A percentile compares a stretch with the other conserved stretches of the same genome.
These are phyloP conservation scores for Styela clava DNA, from an alignment of 23 tunicate genomes.

Conservation along the genomic window DNA sequence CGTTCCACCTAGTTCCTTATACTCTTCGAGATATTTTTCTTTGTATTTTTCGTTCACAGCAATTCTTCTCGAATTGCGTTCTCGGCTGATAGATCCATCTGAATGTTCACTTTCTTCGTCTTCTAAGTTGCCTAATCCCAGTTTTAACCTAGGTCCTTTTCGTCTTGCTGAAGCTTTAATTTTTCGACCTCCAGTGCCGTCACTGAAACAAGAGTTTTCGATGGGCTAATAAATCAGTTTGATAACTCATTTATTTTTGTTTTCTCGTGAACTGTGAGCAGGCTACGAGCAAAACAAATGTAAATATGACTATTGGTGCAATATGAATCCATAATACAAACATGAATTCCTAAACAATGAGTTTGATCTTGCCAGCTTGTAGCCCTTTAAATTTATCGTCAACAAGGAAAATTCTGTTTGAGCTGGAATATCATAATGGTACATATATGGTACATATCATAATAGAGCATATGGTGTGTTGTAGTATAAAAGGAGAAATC, in stretches of 20 bases:
- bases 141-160: background rate
- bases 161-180: background rate
- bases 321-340: too few species aligned
- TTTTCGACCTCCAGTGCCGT: background rate
- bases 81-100: background rate
- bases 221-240: background rate
- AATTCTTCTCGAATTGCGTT: background rate
- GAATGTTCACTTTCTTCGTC: background rate
- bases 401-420: too few species aligned
- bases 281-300: too few species aligned
- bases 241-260: background rate
- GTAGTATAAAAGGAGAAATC: too few species aligned
- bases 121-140: background rate
- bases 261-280: too few species aligned
- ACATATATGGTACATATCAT: too few species aligned
- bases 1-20: background rate
- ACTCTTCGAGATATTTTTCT: conserved; percentile 4
- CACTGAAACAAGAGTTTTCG: background rate
- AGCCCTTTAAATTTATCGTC: too few species aligned
- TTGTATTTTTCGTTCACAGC: conserved; percentile 8
- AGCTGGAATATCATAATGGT: too few species aligned
- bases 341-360: too few species aligned
- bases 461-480: too few species aligned
- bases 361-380: too few species aligned
- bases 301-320: too few species aligned